A percentile compares a stretch with the other conserved stretches of the same genome.
These are phyloP conservation scores for Anneissia japonica DNA, from an alignment of 35 echinoderm and acorn worm species.

Conservation along the genomic window DNA sequence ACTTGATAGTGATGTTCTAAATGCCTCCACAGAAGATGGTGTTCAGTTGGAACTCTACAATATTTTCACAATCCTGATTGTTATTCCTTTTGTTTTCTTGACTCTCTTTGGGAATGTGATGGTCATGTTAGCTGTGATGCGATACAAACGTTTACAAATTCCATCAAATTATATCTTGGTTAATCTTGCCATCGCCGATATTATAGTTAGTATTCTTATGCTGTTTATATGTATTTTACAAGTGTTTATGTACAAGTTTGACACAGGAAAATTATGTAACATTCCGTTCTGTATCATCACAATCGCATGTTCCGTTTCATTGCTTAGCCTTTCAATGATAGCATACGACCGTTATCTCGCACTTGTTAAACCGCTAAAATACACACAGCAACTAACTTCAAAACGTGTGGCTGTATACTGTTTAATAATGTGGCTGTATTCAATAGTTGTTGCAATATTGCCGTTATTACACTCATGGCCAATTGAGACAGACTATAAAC, in stretches of 20 bases:
- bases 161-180: slow-evolving; percentile 89
- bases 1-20: too few relatives aligned
- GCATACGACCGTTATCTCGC: slow-evolving; percentile 89
- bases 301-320: slow-evolving; percentile 54
- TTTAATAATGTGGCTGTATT: slow-evolving; percentile 48
- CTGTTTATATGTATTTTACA: slow-evolving; percentile 26
- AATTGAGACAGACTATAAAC: not conserved
- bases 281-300: slow-evolving; percentile 53
- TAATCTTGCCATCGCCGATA: slow-evolving; percentile 75
- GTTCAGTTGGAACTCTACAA: not conserved
- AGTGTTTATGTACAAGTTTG: not conserved
- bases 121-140: slow-evolving; percentile 53
- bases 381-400: slow-evolving; percentile 57
- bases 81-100: slow-evolving; percentile 14
- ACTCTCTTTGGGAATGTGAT: slow-evolving; percentile 62
- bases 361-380: slow-evolving; percentile 83
- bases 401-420: slow-evolving; percentile 38
- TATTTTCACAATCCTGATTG: not conserved
- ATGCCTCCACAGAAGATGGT: not conserved
- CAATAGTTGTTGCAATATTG: slow-evolving; percentile 33
- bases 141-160: slow-evolving; percentile 91
- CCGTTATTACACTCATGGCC: slow-evolving; percentile 16
- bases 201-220: slow-evolving; percentile 42
- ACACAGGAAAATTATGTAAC: slow-evolving; percentile 28
- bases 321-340: slow-evolving; percentile 60